phyloP scores from a whole-genome alignment of 2,797 vertebrate species.

The Propithecus perrieri region DNA sequence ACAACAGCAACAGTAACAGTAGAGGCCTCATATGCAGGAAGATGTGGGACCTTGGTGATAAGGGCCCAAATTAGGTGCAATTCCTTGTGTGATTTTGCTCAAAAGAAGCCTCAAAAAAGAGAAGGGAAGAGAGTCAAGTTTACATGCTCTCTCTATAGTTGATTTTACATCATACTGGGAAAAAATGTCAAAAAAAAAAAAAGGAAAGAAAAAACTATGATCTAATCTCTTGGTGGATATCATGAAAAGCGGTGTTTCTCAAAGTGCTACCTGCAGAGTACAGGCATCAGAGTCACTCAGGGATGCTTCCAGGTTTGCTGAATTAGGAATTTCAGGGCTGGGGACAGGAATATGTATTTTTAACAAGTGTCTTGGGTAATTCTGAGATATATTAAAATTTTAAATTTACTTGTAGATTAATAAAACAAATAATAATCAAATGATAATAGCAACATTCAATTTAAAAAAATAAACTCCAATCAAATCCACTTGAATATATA shows the following conservation, averaged over 20 bases:
- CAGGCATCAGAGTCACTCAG: background rate
- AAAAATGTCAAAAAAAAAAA: background rate
- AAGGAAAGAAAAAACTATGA: background rate
- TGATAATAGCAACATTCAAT: background rate
- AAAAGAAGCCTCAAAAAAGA: background rate
- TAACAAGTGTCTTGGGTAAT: background rate
- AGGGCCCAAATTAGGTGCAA: background rate
- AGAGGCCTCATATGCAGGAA: background rate
- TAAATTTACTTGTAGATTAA: background rate
- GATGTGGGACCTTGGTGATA: background rate
- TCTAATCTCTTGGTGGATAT: background rate
- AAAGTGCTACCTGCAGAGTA: background rate
- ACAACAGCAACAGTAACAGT: background rate
- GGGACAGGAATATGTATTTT: background rate
- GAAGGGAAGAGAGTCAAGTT: background rate
- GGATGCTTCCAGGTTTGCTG: background rate
- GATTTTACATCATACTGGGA: background rate
- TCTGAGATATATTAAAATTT: background rate
- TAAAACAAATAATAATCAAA: background rate
- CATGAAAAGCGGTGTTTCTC: background rate
- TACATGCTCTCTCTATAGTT: background rate
- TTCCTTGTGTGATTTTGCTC: background rate
- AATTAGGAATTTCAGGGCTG: background rate
- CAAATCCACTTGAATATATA: background rate
- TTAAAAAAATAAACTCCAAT: background rate